phyloP scores from a whole-genome alignment of 2,888 invertebrate species.

The Anthophora plumipes region DNA sequence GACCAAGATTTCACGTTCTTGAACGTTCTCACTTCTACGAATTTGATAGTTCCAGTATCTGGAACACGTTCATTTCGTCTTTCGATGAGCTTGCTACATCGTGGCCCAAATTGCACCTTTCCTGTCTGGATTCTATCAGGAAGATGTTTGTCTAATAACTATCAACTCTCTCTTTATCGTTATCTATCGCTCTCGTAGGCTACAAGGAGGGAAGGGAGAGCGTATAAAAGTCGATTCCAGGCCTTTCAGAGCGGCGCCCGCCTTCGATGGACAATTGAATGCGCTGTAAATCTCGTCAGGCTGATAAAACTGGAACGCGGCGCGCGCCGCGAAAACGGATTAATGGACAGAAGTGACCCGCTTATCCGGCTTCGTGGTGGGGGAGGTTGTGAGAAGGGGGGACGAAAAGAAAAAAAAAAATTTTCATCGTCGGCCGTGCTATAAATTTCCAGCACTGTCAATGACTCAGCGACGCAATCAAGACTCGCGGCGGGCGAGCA shows the following conservation, averaged over 20 bases:
- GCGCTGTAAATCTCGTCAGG: constrained; percentile 64
- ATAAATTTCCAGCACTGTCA: constrained; percentile 72
- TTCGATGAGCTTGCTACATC: too few species aligned
- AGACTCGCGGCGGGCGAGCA: constrained; percentile 41
- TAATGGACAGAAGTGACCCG: constrained; percentile 69
- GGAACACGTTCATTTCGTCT: too few species aligned
- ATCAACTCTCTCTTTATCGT: constrained; percentile 13
- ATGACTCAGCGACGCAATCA: constrained; percentile 73
- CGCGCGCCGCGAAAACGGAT: constrained; percentile 65
- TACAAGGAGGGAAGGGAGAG: background rate
- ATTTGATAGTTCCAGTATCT: too few species aligned
- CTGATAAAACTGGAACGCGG: constrained; percentile 60
- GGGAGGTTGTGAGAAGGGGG: too few species aligned
- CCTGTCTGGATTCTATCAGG: background rate
- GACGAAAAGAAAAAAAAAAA: constrained; percentile 27
- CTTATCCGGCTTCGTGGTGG: constrained; percentile 53
- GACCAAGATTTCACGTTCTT: too few species aligned
- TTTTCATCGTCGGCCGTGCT: constrained; percentile 51
- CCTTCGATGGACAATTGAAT: constrained; percentile 55
- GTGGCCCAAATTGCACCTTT: too few species aligned
- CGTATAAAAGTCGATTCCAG: constrained; percentile 48
- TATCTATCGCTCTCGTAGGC: constrained; percentile 8
- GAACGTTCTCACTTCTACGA: too few species aligned
- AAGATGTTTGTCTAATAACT: constrained; percentile 43
- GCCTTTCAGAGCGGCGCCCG: constrained; percentile 30